Evolutionary conservation across 2,113 vertebrate genomes (phyloP).

Genomic region (Phrynosoma platyrhinos): DNA sequence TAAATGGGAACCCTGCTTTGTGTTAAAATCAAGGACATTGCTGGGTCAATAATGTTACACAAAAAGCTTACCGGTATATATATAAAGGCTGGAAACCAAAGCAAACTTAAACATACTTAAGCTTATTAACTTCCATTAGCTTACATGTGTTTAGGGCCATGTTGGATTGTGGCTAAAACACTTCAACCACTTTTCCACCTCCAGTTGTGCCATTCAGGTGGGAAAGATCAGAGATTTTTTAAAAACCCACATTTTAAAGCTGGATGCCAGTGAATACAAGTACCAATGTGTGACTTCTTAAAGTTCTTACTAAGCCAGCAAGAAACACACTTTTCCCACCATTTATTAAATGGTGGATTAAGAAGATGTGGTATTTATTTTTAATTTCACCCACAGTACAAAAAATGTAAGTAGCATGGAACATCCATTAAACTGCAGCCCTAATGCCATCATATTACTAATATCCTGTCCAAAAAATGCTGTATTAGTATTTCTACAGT

Average conservation of each 20-base stretch:
- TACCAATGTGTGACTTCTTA: conserved; percentile 39
- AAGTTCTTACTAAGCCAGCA: conserved; percentile 37
- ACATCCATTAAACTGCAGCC: conserved; percentile 50
- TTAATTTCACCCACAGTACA: conserved; percentile 40
- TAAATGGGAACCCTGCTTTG: neutral
- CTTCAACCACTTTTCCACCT: neutral
- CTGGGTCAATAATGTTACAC: neutral
- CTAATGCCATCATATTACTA: conserved; percentile 55
- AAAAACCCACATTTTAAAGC: neutral
- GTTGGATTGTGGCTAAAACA: neutral
- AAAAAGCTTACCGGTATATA: accelerated
- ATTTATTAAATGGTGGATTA: conserved; percentile 51
- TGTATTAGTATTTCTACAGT: neutral
- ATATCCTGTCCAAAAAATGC: conserved; percentile 43
- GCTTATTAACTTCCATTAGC: neutral
- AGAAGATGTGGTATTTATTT: conserved; percentile 57
- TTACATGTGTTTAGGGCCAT: neutral
- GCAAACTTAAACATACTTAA: neutral
- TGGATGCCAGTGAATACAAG: conserved; percentile 23
- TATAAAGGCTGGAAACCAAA: neutral
- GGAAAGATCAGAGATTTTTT: neutral
- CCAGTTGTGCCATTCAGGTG: neutral
- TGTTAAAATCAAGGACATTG: neutral
- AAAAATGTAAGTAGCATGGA: neutral
- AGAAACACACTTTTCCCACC: conserved; percentile 35